Evolutionary conservation across 2,888 invertebrate species (phyloP).

Genomic region (Sepiola atlantica): DNA sequence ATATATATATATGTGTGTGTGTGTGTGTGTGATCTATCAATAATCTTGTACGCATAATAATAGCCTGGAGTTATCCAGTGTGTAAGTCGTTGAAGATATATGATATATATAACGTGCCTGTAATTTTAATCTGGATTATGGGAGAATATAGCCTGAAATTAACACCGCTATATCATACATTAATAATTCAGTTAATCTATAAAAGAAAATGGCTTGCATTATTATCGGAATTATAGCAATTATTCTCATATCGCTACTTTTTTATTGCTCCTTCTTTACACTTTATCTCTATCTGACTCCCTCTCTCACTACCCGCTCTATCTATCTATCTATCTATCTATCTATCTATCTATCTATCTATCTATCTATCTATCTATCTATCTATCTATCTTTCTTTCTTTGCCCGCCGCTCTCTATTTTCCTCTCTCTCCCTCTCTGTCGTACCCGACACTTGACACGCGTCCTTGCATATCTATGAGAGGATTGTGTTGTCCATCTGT

Average conservation of each 20-base stretch:
- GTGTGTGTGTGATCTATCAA: neutral
- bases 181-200: slow-evolving; percentile 7
- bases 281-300: no score
- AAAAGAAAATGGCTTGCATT: neutral
- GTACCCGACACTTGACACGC: no score
- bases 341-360: no score
- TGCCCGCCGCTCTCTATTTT: no score
- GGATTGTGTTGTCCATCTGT: no score
- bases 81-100: neutral
- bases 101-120: neutral
- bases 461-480: no score
- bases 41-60: neutral
- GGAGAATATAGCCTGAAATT: neutral
- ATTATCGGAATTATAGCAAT: neutral
- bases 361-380: no score
- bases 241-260: neutral
- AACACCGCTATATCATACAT: neutral
- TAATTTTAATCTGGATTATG: neutral
- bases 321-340: no score
- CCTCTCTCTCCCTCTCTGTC: no score
- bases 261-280: no score
- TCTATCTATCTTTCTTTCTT: no score
- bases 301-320: no score
- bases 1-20: neutral
- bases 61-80: neutral